Evolutionary conservation across 2,888 invertebrate species (phyloP), one percentile per base, ranked within the genome.

Genomic region (Drosophila tripunctata): DNA sequence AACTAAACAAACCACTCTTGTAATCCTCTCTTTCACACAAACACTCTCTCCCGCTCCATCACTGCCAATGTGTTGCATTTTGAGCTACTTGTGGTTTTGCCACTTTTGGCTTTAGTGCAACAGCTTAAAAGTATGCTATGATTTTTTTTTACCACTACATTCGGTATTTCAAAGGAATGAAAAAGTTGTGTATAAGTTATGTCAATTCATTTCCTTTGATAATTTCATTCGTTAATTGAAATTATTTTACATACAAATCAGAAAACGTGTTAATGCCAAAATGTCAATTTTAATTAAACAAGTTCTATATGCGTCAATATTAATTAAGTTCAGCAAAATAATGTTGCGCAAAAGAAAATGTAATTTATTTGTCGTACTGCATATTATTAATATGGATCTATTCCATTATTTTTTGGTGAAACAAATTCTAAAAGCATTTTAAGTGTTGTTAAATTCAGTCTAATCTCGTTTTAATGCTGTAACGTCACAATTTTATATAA

Each of bases 81-180:
- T 47, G 27, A 10, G 5, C 38, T 54, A 21, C 27, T 47, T 35
- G 50, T 54, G 43, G 30, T 47, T 56, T 60, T 27, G 8, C 33
- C 63, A 27, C 44, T 33, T 19, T 40, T 52, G 44, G 38, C 52
- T 52, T 62, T 57, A 50, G 73, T 80, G 80, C 80, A 81, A 81
- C 80, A 81, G 80, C 80, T 81, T 78, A 82, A 79, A 74, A 76
- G 71, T 68, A 74, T 76, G 78, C 74, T 76, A 70, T 63, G 67
- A 54, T 65, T 73, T 79, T 60, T 44, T 30, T 79, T 60, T 44
- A 24, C 3, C 31, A 19, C 55, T 19, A 30, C 5, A 36, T 40
- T 51, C 17, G 5, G 22, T 21, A 12, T 40, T 27, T 27, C 19
- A 21, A 14, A 40, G 21, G 41, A 36, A n/a, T 6, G 3, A 4